phyloP scores from a whole-genome alignment of 1,140 invertebrate species.

The Chrysoperla carnea region DNA sequence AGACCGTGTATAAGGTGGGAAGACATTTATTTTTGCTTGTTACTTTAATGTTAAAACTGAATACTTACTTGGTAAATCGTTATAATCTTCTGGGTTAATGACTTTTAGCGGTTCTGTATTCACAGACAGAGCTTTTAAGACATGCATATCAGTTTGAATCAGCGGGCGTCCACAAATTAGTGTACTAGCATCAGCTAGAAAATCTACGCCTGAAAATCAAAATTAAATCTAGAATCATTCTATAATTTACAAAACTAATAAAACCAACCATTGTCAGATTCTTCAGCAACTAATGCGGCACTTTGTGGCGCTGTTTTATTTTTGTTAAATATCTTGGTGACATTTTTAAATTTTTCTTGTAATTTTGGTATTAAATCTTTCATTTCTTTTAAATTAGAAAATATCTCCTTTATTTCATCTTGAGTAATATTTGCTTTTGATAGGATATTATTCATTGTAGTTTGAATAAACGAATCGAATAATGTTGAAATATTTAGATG shows the following conservation, averaged over 20 bases:
- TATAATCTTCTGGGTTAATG: conserved; percentile 27
- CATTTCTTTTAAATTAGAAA: conserved; percentile 1
- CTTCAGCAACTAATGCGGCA: no score
- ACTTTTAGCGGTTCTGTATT: conserved; percentile 30
- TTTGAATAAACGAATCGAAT: no score
- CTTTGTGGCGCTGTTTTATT: not conserved
- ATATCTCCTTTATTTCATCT: no score
- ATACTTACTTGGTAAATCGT: conserved; percentile 36
- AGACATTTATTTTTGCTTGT: no score
- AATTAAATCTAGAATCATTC: not conserved
- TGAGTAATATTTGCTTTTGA: no score
- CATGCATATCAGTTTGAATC: conserved; percentile 20
- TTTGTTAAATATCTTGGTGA: conserved; percentile 2
- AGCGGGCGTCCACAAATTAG: conserved; percentile 40
- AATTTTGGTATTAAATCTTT: not conserved
- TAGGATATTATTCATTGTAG: no score
- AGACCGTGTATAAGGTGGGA: no score
- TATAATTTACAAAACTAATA: not conserved
- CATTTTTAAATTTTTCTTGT: not conserved
- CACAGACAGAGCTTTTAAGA: conserved; percentile 22
- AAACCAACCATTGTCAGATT: no score
- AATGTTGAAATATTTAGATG: no score
- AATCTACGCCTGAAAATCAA: conserved; percentile 18
- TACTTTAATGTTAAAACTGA: conserved; percentile 1
- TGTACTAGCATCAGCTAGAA: conserved; percentile 31